These are phyloP conservation scores for Empidonax traillii DNA, from an alignment of 2,113 vertebrate species.

Conservation along the genomic window DNA sequence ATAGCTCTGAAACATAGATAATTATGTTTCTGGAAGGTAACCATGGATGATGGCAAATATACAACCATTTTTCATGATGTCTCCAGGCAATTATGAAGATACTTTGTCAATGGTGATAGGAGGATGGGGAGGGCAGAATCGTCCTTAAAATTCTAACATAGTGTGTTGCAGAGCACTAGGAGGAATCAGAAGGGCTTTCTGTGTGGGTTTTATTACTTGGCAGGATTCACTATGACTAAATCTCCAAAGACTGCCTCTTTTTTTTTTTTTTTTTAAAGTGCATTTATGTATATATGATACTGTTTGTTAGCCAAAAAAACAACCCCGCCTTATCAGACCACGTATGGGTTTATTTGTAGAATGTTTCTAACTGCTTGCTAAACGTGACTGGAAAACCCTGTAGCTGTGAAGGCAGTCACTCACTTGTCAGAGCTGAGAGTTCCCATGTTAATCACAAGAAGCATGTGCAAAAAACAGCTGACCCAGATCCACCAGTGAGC, in stretches of 20 bases:
- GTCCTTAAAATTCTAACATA: not conserved
- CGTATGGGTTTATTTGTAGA: constrained; percentile 1
- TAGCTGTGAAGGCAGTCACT: not conserved
- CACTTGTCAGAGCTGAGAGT: not conserved
- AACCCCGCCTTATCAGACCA: not conserved
- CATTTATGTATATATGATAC: not conserved
- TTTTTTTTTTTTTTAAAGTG: not conserved
- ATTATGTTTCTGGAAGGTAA: constrained; percentile 36
- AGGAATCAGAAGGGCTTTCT: not conserved
- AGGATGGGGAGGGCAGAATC: not conserved
- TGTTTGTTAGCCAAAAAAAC: not conserved
- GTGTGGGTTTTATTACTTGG: constrained; percentile 17
- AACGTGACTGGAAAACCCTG: not conserved
- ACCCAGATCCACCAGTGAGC: not conserved
- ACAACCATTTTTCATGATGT: not conserved
- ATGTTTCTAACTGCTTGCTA: not conserved
- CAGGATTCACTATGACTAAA: not conserved
- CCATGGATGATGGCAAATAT: constrained; percentile 12
- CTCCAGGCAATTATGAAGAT: not conserved
- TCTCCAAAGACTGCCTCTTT: not conserved
- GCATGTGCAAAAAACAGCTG: not conserved
- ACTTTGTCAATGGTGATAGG: not conserved
- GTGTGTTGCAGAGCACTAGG: not conserved
- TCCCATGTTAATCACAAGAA: constrained; percentile 24
- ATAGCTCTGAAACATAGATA: not conserved